Conservation (phyloP, 2,888 invertebrate genomes). For the Seira musarum region DNA sequence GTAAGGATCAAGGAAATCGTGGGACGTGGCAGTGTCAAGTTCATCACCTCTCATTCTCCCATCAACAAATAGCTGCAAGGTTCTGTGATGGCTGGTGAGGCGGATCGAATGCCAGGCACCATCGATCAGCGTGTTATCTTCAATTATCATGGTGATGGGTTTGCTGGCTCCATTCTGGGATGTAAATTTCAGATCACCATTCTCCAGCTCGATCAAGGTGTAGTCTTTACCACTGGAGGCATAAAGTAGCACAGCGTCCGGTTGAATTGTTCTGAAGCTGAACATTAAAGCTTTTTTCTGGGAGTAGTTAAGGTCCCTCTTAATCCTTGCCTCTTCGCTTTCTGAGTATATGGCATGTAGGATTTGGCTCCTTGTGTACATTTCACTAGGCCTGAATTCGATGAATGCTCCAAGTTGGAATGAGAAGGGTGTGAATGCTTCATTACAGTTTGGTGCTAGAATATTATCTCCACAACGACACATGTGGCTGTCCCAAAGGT, state of each 20-base stretch:
- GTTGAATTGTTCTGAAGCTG: conserved; percentile 84
- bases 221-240: conserved; percentile 90
- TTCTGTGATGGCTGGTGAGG: conserved; percentile 76
- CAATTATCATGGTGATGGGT: conserved; percentile 86
- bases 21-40: conserved; percentile 87
- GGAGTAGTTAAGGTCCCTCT: conserved; percentile 68
- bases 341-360: conserved; percentile 76
- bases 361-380: conserved; percentile 88
- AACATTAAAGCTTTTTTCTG: conserved; percentile 84
- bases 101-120: conserved; percentile 93
- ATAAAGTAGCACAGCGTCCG: conserved; percentile 87
- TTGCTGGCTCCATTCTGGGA: conserved; percentile 81
- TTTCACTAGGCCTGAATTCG: conserved; percentile 83
- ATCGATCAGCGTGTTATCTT: conserved; percentile 77
- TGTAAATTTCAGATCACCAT: conserved; percentile 84
- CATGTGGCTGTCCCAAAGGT: conserved; percentile 85
- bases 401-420: conserved; percentile 85
- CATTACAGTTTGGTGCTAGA: conserved; percentile 83
- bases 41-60: conserved; percentile 84
- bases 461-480: conserved; percentile 79
- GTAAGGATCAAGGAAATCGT: conserved; percentile 94
- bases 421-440: conserved; percentile 85
- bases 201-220: conserved; percentile 84
- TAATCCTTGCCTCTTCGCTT: conserved; percentile 47
- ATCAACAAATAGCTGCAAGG: conserved; percentile 83